Conservation (phyloP, 2,113 vertebrate genomes). For the Odobenus rosmarus region DNA sequence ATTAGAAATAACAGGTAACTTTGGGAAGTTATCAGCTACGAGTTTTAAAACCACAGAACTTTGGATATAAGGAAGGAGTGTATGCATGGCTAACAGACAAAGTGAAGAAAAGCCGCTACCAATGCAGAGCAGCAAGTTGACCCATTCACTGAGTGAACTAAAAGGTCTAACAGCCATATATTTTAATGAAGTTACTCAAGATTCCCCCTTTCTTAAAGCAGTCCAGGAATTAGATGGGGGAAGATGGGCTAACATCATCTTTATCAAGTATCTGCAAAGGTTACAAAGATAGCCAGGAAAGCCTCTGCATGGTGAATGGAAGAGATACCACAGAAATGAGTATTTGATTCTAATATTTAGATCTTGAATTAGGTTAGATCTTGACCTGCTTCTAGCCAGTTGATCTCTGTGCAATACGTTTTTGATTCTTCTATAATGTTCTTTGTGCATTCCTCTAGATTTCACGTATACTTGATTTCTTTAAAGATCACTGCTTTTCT, state of each 20-base stretch:
- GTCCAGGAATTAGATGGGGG: background rate
- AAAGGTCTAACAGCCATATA: conserved; percentile 5
- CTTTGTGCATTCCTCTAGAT: conserved; percentile 32
- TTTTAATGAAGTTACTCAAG: background rate
- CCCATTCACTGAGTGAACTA: background rate
- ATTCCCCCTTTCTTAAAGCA: background rate
- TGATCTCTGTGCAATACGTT: background rate
- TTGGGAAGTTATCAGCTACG: conserved; percentile 11
- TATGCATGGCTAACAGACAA: background rate
- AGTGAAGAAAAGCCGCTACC: conserved; percentile 8
- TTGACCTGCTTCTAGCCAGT: background rate
- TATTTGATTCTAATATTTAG: conserved; percentile 8
- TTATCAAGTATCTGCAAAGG: conserved; percentile 59
- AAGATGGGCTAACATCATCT: background rate
- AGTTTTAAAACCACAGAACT: conserved; percentile 15
- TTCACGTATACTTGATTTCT: conserved; percentile 11
- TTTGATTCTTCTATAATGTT: conserved; percentile 40
- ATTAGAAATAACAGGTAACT: background rate
- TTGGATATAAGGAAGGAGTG: background rate
- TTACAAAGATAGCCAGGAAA: background rate
- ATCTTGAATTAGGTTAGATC: conserved; percentile 37
- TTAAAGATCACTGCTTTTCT: conserved; percentile 18
- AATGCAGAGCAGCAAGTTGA: background rate
- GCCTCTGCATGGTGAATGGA: background rate
- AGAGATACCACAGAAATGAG: background rate